Evolutionary conservation across 2,797 vertebrate genomes (phyloP).

Genomic region (Cossypha dichroa): DNA sequence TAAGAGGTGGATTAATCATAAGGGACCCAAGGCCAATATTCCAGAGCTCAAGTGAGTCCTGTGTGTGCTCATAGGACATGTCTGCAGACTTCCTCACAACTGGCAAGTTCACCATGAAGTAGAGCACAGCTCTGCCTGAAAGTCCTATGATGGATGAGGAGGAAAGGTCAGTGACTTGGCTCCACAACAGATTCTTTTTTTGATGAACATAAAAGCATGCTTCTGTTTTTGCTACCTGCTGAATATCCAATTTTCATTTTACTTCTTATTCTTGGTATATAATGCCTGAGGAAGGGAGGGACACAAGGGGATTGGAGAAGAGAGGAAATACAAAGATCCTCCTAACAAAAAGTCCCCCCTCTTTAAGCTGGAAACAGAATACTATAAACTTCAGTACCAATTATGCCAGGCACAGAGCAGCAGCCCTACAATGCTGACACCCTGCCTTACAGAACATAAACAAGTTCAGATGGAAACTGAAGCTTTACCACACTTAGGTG

Average conservation of each 20-base stretch:
- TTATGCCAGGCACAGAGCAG: not conserved
- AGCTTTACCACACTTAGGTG: not conserved
- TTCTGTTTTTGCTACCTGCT: not conserved
- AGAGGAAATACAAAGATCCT: not conserved
- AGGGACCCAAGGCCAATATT: not conserved
- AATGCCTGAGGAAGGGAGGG: not conserved
- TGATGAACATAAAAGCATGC: not conserved
- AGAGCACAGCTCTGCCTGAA: not conserved
- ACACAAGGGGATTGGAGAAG: not conserved
- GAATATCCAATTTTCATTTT: not conserved
- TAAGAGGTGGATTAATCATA: not conserved
- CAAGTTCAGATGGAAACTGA: not conserved
- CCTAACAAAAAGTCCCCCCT: not conserved
- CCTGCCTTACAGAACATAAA: not conserved
- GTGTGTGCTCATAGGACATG: fast-evolving
- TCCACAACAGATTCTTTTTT: not conserved
- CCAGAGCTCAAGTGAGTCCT: not conserved
- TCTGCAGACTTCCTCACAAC: not conserved
- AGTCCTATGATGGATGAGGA: not conserved
- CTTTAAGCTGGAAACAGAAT: not conserved
- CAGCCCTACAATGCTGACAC: not conserved
- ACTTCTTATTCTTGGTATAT: not conserved
- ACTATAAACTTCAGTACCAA: not conserved
- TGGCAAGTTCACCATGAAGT: not conserved
- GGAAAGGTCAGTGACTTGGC: not conserved